Evolutionary conservation across 2,797 vertebrate genomes (phyloP).

Genomic region (Falco concolor): DNA sequence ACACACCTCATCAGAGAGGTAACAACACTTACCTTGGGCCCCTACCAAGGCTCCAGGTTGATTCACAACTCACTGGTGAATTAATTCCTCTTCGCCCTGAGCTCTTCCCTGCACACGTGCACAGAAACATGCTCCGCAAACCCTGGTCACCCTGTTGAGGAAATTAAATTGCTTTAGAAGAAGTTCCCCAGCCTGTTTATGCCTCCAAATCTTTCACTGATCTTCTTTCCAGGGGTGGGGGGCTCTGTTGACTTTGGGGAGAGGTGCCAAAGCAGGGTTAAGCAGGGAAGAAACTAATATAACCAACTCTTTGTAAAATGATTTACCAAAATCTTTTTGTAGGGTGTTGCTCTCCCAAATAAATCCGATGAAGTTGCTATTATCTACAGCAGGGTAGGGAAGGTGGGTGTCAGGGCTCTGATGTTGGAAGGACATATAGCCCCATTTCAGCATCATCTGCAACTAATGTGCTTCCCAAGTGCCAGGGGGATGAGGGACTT

Average conservation of each 20-base stretch:
- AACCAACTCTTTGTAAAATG: background rate
- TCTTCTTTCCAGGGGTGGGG: background rate
- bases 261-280: background rate
- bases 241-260: background rate
- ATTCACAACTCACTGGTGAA: background rate
- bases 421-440: background rate
- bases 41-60: background rate
- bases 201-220: background rate
- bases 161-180: background rate
- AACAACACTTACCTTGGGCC: rapidly evolving
- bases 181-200: background rate
- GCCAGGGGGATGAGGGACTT: background rate
- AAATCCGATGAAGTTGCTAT: background rate
- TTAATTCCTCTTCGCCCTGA: background rate
- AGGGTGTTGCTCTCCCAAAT: background rate
- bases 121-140: background rate
- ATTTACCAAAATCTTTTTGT: background rate
- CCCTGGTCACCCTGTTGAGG: background rate
- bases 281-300: background rate
- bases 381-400: background rate
- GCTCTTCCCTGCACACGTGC: background rate
- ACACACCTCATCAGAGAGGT: background rate
- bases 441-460: background rate
- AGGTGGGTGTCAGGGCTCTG: background rate
- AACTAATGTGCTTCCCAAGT: background rate